Percentiles rank a stretch among this genome's conserved stretches.
phyloP scores from a whole-genome alignment of 2,888 invertebrate species.

The Brenthis ino region DNA sequence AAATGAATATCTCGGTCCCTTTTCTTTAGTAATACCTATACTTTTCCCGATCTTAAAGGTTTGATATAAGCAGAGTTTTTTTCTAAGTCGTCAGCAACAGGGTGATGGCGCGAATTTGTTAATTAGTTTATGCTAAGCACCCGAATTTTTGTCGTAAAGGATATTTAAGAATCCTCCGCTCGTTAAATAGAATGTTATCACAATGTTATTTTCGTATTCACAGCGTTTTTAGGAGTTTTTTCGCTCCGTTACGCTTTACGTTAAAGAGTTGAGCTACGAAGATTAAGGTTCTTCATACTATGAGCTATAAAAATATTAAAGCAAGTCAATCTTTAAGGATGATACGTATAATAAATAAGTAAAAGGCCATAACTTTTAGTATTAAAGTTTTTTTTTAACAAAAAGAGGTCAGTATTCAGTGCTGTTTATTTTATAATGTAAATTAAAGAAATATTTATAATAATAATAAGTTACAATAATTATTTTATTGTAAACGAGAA shows the following conservation, averaged over 20 bases:
- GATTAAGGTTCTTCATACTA: constrained; percentile 15
- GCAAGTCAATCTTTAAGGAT: constrained; percentile 15
- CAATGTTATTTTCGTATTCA: constrained; percentile 58
- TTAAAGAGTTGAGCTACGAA: constrained; percentile 42
- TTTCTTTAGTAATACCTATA: constrained; percentile 51
- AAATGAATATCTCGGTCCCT: constrained; percentile 56
- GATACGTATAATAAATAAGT: constrained; percentile 7
- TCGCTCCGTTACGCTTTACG: constrained; percentile 65
- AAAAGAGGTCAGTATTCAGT: no score
- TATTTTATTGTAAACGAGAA: no score
- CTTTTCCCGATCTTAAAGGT: constrained; percentile 70
- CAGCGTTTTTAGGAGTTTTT: constrained; percentile 57
- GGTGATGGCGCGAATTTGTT: constrained; percentile 72
- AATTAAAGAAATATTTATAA: no score
- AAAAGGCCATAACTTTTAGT: constrained; percentile 2
- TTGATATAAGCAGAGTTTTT: constrained; percentile 57
- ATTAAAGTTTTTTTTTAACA: background rate
- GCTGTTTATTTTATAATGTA: no score
- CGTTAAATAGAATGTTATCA: constrained; percentile 56
- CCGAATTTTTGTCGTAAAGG: constrained; percentile 56
- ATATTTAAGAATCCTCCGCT: constrained; percentile 57
- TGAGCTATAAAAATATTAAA: constrained; percentile 17
- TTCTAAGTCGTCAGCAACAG: constrained; percentile 71
- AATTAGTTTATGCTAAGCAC: constrained; percentile 80
- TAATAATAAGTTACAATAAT: no score